These are phyloP conservation scores for pig (Sus scrofa) DNA, from an alignment of 2,113 vertebrate species.

Conservation along the genomic window T2T-Sscrofa CM000817.6:97971001-97971500, in stretches of 20 bases:
- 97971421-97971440: background rate
- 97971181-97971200: slow-evolving; percentile 1
- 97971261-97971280: slow-evolving; percentile 87
- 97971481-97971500: background rate
- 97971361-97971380: slow-evolving; percentile 96
- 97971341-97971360: slow-evolving; percentile 97
- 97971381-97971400: slow-evolving; percentile 88
- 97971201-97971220: background rate
- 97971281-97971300: slow-evolving; percentile 93
- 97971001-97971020: background rate
- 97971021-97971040: slow-evolving; percentile 17
- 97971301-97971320: slow-evolving; percentile 91
- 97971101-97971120: slow-evolving; percentile 63
- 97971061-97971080: slow-evolving; percentile 70
- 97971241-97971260: slow-evolving; percentile 90
- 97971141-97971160: background rate
- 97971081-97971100: slow-evolving; percentile 64
- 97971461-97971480: background rate
- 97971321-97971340: slow-evolving; percentile 97
- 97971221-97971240: background rate
- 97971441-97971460: background rate
- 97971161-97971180: background rate
- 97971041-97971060: slow-evolving; percentile 61
- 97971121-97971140: slow-evolving; percentile 37
- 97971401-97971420: slow-evolving; percentile 58